phyloP scores from a whole-genome alignment of 2,797 vertebrate genomes.

The Sebastes taczanowskii region DNA sequence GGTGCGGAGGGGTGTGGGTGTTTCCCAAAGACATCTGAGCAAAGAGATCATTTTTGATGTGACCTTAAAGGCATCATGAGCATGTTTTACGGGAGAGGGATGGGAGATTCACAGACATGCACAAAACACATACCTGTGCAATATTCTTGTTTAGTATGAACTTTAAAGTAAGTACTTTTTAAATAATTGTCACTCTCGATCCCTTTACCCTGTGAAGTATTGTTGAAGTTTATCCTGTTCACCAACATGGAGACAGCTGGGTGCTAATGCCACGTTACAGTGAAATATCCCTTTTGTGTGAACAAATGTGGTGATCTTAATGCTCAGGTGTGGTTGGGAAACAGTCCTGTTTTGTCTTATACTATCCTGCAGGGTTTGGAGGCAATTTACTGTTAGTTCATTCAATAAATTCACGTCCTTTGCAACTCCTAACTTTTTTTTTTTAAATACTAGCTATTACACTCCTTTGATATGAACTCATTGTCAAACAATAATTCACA shows the following conservation, averaged over 20 bases:
- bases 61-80: neutral
- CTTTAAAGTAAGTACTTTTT: too few relatives aligned
- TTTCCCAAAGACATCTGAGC: conserved; percentile 45
- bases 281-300: neutral
- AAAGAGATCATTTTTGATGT: neutral
- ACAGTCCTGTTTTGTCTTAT: conserved; percentile 48
- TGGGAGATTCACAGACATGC: neutral
- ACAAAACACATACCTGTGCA: neutral
- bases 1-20: neutral
- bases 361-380: conserved; percentile 42
- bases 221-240: neutral
- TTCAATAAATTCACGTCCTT: neutral
- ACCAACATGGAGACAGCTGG: neutral
- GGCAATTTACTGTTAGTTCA: conserved; percentile 13
- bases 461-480: neutral
- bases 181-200: neutral
- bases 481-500: neutral
- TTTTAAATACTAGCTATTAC: neutral
- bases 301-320: neutral
- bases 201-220: too few relatives aligned
- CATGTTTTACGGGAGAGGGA: neutral
- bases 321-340: conserved; percentile 45
- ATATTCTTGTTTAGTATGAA: too few relatives aligned
- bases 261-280: neutral
- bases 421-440: neutral